Evolutionary conservation across 1,140 invertebrate species (phyloP), one percentile per base, ranked within the genome.

Genomic region (Eueides isabella): DNA sequence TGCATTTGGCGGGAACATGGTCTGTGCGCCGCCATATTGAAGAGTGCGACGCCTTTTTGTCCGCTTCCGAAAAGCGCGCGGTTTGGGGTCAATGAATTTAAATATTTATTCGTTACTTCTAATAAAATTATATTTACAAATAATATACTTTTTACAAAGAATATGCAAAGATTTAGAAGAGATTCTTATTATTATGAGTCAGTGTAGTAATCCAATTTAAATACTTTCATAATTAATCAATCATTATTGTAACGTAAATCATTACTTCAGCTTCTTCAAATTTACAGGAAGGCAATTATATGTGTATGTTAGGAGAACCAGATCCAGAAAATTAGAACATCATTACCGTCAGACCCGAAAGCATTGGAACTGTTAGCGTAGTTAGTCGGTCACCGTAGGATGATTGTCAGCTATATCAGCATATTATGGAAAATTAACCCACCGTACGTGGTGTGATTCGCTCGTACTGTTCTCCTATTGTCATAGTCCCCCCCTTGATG

Each of bases 401-500:
- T 61, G 67, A 87, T 88, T 85, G 81, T 86, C 80, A 86, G 78
- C 80, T 82, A 79, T 80, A 81, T 84, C 77, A 77, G 75, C 80
- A 63, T 77, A 71, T 76, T 86, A 92, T 92, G 87, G 88, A 84
- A 82, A 89, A 85, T 88, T 85, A 89, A 87, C 90, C 84, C 88
- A 82, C 86, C 89, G 87, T 90, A 63, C 88, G 82, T 87, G 87
- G 88, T 90, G 85, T 92, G 89, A 92, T 90, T 90, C 87, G 89
- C 86, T 86, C 85, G 90, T 89, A 90, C 87, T 89, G 84, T 82
- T 89, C 86, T 86, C 84, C 85, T 79, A 90, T 92, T 92, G 91
- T 92, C 75, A n/a, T n/a, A 83, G 66, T 89, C 86, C 91, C 90
- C 88, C 88, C 79, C 86, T 87, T 78, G 80, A 92, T 87, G 88